Evolutionary conservation across 2,888 invertebrate genomes (phyloP).

Genomic region (Epinotia brunnichana): DNA sequence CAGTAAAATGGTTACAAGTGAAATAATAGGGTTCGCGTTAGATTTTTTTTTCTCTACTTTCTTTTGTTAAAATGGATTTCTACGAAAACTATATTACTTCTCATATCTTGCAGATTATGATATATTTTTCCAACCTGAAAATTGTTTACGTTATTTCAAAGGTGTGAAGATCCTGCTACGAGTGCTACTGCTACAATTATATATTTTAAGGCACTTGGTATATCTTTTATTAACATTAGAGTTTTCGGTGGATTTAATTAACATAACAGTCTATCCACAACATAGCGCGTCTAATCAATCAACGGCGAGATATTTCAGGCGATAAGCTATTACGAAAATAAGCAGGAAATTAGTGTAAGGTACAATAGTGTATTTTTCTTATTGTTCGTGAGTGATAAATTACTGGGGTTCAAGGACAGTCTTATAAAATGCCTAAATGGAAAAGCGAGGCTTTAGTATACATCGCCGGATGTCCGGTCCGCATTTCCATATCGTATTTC

Average conservation of each 20-base stretch:
- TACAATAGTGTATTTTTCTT: constrained; percentile 43
- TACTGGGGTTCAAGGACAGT: constrained; percentile 61
- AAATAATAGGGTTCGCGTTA: too few species aligned
- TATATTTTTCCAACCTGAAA: too few species aligned
- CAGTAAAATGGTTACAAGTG: too few species aligned
- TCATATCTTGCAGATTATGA: too few species aligned
- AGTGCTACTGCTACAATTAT: too few species aligned
- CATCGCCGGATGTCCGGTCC: constrained; percentile 70
- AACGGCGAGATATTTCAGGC: constrained; percentile 23
- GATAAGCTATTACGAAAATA: constrained; percentile 38
- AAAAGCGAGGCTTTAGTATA: constrained; percentile 57
- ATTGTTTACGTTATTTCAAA: too few species aligned
- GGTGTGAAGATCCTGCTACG: too few species aligned
- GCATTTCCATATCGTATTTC: constrained; percentile 64
- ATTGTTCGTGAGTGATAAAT: constrained; percentile 48
- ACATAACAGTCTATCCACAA: constrained; percentile 6
- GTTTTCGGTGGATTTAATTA: not conserved
- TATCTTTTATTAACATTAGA: not conserved
- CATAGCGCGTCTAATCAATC: constrained; percentile 25
- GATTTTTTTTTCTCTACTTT: too few species aligned
- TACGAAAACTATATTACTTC: too few species aligned
- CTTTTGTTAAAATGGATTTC: too few species aligned
- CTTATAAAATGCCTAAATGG: constrained; percentile 52
- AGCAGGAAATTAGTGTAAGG: constrained; percentile 39
- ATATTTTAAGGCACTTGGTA: not conserved